Evolutionary conservation across 2,113 vertebrate genomes (phyloP), one percentile per base, ranked within the genome.

Genomic region (Corythaixoides concolor): DNA sequence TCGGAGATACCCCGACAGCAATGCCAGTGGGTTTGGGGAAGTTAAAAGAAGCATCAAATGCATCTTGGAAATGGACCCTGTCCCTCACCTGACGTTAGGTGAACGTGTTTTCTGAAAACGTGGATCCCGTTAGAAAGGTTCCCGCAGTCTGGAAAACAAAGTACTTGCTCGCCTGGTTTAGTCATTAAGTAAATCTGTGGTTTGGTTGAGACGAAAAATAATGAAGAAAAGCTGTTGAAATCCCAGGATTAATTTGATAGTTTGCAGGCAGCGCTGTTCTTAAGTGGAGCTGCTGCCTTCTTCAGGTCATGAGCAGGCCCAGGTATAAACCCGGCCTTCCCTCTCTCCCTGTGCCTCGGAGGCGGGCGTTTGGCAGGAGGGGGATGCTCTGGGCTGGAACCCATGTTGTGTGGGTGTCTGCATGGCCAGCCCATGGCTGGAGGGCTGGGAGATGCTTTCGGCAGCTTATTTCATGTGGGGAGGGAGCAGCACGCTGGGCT

Each of bases 171-270:
- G 88, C 93, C 95, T 97, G 96, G 88, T 96, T 97, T 97, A 97
- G 97, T 97, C 97, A 97, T 98, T 97, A 98, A 97, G 96, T 96
- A 97, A 96, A 97, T 95, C 93, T 96, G 95, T 97, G 97, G 95
- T 97, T 97, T 96, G 95, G 79, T 97, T 96, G 96, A 97, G 94
- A 97, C 32, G 32, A 96, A 92, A 90, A 96, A 96, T 97, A 98
- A 98, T 97, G 97, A 97, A 96, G 96, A 97, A 97, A 98, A 98
- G 97, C 97, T 97, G 97, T 97, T 94, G 97, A 96, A 97, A 98
- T 94, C 94, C 94, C 15, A 2, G 85, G 89, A 97, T 97, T 97
- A 96, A 93, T 97, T 93, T 96, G 93, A 95, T 95, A 83, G 95
- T 95, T 96, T 94, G 94, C 95, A 94, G 93, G 95, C 96, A 86